Evolutionary conservation across 1,140 invertebrate species (phyloP), one percentile per base, ranked within the genome.

Genomic region (Ceratoteleas bidentatus): DNA sequence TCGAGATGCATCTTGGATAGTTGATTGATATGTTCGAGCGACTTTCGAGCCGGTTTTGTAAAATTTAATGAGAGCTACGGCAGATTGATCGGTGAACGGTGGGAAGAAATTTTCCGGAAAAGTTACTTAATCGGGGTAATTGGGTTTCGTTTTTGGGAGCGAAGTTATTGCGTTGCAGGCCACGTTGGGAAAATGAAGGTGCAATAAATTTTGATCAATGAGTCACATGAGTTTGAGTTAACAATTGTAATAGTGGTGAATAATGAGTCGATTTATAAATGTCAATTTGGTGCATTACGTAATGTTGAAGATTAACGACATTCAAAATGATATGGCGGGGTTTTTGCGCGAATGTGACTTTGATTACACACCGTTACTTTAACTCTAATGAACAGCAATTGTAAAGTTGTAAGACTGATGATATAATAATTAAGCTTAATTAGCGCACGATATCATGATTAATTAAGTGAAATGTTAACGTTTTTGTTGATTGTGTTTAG

Each of bases 261-360:
- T 36, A 68, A 57, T 68, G 36, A 38, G 14, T 5, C 65, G 13
- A 68, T 45, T 57, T 57, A 57, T 68, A 57, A 68, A 68, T 38
- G 53, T 68, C 53, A 57, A 57, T 68, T 57, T 49, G 38, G 38
- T 40, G 10, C 16, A 43, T 56, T 47, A 56, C 9, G 52, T n/a
- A 8, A 3, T 11, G 15, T 66, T 56, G 14, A 43, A n/a, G 54
- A 58, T 66, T 66, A 56, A 66, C 56, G 32, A 15, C 38, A 16
- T 24, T 40, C 2, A 32, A 68, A 56, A 66, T 45, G 36, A 66
- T 50, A 6, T n/a, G 10, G 43, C n/a, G 10, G 43, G 13, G 10
- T 45, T 45, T 13, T 45, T 45, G 13, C 13, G 43, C 43, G 13
- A 40, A 40, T 8, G 10, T 3, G 36, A 40, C 36, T 40, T 40